Conservation (phyloP, 1,140 invertebrate species). For the Bombus polaris region DNA sequence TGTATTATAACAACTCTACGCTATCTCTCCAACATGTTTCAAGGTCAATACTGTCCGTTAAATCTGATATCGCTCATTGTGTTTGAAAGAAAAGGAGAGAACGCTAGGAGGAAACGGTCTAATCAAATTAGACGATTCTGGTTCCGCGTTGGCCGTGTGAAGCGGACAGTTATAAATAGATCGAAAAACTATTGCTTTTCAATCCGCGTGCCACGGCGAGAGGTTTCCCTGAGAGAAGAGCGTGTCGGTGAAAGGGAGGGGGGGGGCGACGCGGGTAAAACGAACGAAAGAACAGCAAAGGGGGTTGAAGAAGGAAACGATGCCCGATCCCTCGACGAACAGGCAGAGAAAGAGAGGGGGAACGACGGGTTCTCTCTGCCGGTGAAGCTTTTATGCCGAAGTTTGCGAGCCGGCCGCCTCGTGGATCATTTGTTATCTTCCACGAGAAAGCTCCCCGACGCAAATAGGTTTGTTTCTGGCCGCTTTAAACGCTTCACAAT, state of each 20-base stretch:
- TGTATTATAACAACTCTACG: no score
- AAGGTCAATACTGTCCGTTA: background rate
- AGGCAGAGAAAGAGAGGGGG: conserved; percentile 12
- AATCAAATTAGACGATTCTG: conserved; percentile 49
- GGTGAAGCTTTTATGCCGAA: conserved; percentile 74
- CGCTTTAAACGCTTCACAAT: conserved; percentile 75
- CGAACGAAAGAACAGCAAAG: conserved; percentile 59
- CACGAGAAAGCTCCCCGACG: conserved; percentile 74
- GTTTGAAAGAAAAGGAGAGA: rapidly evolving
- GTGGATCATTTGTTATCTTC: conserved; percentile 75
- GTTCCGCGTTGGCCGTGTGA: conserved; percentile 38
- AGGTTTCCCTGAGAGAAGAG: conserved; percentile 41
- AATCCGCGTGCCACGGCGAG: conserved; percentile 62
- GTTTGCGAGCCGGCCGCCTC: conserved; percentile 69
- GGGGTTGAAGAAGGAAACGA: conserved; percentile 49
- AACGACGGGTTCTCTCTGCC: conserved; percentile 53
- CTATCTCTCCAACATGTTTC: background rate
- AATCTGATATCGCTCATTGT: rapidly evolving
- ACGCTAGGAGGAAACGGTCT: background rate
- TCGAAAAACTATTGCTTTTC: conserved; percentile 75
- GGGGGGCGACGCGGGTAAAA: conserved; percentile 35
- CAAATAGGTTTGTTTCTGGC: conserved; percentile 77
- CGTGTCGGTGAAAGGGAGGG: conserved; percentile 2
- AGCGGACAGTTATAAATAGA: conserved; percentile 75
- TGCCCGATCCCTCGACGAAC: background rate